A percentile compares a stretch with the other conserved stretches of the same genome.
Conservation (phyloP, 2,797 vertebrate genomes). For the Sciurus carolinensis region DNA sequence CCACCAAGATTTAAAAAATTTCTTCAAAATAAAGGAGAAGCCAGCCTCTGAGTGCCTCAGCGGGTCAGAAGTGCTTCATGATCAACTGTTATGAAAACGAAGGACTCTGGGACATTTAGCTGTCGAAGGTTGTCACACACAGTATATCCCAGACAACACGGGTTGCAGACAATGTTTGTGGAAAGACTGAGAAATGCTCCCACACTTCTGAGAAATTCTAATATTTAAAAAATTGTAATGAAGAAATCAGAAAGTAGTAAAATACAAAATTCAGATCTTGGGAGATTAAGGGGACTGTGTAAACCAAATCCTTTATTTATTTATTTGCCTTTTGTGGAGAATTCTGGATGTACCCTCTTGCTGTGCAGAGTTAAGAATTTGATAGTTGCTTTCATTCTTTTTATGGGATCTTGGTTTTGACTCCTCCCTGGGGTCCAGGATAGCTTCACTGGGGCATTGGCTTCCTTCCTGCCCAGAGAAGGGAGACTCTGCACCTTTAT, state of each 20-base stretch:
- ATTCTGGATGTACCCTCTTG: not conserved
- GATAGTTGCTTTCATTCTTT: not conserved
- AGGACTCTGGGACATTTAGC: not conserved
- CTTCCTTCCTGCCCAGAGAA: not conserved
- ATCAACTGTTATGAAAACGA: not conserved
- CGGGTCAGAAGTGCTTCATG: not conserved
- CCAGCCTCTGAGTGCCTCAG: not conserved
- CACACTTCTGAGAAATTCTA: not conserved
- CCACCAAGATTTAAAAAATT: not conserved
- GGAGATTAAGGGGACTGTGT: not conserved
- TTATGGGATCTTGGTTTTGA: not conserved
- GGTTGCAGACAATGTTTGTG: not conserved
- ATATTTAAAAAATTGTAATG: not conserved
- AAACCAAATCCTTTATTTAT: not conserved
- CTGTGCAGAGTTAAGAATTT: not conserved
- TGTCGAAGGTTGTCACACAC: not conserved
- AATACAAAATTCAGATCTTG: not conserved
- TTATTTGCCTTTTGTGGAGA: not conserved
- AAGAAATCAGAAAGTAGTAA: conserved; percentile 42
- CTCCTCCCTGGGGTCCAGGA: not conserved
- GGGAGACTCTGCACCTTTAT: not conserved
- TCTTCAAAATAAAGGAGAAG: not conserved
- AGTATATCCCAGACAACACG: not conserved
- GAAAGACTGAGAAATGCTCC: not conserved
- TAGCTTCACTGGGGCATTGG: too few species aligned